phyloP scores from a whole-genome alignment of 2,113 vertebrate genomes.

The Chrysemys picta region DNA sequence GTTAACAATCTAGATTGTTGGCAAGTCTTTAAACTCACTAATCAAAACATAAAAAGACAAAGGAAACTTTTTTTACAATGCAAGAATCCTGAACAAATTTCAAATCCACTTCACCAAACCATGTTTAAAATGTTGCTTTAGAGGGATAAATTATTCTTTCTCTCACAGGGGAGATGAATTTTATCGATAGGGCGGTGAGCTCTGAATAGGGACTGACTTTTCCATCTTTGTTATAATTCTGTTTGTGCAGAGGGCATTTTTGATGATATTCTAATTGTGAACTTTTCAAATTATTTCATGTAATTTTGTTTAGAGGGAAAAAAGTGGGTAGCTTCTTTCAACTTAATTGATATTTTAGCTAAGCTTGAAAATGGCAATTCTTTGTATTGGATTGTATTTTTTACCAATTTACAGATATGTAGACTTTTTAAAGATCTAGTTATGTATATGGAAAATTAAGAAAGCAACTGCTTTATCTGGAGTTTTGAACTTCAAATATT shows the following conservation, averaged over 20 bases:
- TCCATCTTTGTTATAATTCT: conserved; percentile 71
- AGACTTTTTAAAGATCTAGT: conserved; percentile 43
- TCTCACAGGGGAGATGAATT: conserved; percentile 67
- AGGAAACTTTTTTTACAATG: conserved; percentile 75
- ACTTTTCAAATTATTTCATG: neutral
- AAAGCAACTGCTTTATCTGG: conserved; percentile 39
- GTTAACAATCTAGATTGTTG: conserved; percentile 73
- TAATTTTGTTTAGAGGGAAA: conserved; percentile 31
- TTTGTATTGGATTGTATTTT: conserved; percentile 26
- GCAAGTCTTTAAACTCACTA: conserved; percentile 67
- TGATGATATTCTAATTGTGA: neutral
- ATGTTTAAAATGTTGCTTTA: neutral
- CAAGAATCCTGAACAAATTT: conserved; percentile 62
- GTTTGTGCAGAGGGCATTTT: conserved; percentile 53
- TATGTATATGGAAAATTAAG: conserved; percentile 57
- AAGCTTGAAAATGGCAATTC: conserved; percentile 25
- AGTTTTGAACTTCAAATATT: neutral
- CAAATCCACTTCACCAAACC: conserved; percentile 49
- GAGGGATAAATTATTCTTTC: conserved; percentile 50
- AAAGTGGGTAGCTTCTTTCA: neutral
- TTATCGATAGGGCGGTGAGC: conserved; percentile 67
- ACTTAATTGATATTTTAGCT: neutral
- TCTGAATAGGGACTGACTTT: conserved; percentile 60
- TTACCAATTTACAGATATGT: conserved; percentile 42
- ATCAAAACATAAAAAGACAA: conserved; percentile 77